Conservation (phyloP, 2,113 vertebrate species). For the Bos taurus region ARS-UCD2.0 NC_037347.1:32801501-32802000, state of each 20-base stretch:
- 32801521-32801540: not conserved
- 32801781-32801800: not conserved
- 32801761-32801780: not conserved
- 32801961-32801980: not conserved
- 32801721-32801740: not conserved
- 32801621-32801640: not conserved
- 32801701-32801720: not conserved
- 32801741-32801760: not conserved
- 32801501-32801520: not conserved
- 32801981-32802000: not conserved
- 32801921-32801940: not conserved
- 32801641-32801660: not conserved
- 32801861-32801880: not conserved
- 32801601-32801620: not conserved
- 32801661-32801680: not conserved
- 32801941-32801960: not conserved
- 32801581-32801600: not conserved
- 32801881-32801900: not conserved
- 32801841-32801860: not conserved
- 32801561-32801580: not conserved
- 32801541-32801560: not conserved
- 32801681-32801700: not conserved
- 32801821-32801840: not conserved
- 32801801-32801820: no score
- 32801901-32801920: not conserved